Percentiles rank a stretch among this genome's conserved stretches.
Evolutionary conservation across 1,140 invertebrate genomes (phyloP).

Genomic region (Pseudomyrmex cubaensis): DNA sequence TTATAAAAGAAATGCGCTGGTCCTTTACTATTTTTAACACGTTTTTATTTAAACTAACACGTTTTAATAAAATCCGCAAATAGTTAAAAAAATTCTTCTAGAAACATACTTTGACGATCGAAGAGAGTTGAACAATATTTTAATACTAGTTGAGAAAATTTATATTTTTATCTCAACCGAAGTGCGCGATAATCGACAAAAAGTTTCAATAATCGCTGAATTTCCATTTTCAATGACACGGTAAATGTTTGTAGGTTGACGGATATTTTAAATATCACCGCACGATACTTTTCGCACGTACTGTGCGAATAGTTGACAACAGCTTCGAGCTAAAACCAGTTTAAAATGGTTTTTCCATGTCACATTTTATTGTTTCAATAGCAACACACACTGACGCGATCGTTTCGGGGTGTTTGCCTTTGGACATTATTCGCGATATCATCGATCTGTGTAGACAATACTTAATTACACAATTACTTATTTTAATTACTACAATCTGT

Average conservation of each 20-base stretch:
- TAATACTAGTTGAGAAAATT: background rate
- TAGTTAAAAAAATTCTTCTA: too few relatives aligned
- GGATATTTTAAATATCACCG: conserved; percentile 16
- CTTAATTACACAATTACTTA: conserved; percentile 11
- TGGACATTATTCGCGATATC: background rate
- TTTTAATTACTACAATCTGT: background rate
- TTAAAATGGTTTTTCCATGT: conserved; percentile 41
- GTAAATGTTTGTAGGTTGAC: conserved; percentile 13
- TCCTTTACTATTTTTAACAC: background rate
- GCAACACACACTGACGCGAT: background rate
- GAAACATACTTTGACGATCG: too few relatives aligned
- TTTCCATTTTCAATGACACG: conserved; percentile 13
- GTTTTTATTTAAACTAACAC: background rate
- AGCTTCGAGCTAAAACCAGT: conserved; percentile 49
- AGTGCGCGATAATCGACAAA: background rate
- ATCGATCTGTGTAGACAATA: background rate
- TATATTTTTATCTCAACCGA: background rate
- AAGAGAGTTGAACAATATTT: too few relatives aligned
- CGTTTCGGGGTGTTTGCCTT: conserved; percentile 12
- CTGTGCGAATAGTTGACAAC: conserved; percentile 34
- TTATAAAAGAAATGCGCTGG: too few relatives aligned
- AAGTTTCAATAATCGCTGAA: conserved; percentile 3
- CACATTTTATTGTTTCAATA: conserved; percentile 41
- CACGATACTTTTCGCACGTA: conserved; percentile 20
- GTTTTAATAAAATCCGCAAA: too few relatives aligned